Evolutionary conservation across 2,797 vertebrate genomes (phyloP), one percentile per base, ranked within the genome.

Genomic region (Halcyon smyrnensis): DNA sequence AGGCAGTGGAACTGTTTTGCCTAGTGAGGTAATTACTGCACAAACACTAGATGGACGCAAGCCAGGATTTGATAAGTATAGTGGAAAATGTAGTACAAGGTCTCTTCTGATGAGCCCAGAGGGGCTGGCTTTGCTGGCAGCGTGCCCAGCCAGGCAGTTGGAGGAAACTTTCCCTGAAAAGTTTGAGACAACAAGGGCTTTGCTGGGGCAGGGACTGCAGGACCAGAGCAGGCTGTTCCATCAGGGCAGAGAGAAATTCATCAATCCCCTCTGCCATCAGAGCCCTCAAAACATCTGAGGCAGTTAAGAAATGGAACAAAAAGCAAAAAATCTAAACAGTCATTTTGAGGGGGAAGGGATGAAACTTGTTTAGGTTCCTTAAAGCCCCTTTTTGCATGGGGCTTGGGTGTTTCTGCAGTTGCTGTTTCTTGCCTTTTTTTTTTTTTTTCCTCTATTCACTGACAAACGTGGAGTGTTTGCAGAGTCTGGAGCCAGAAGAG

Each of bases 11-110:
- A 84, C 96, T 95, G 95, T 96, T 97, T 96, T 95, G 87, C 95
- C 93, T 96, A 60, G 85, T 97, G 96, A 95, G 87, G 96, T 97
- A 95, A 96, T 97, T 96, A 95, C 93, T 93, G 93, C 96, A 95
- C 95, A 95, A 96, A 97, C 96, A 95, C 78, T 70, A 46, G 39
- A 43, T 95, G 96, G 95, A 88, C 5, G 1, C n/a, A 34, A 82
- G 94, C 96, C 96, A 96, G 95, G 90, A 96, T 95, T 81, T 94
- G 96, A 96, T 96, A 96, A 97, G 87, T 67, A 46, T 96, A 95
- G 96, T 96, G 91, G 94, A 96, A 95, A 97, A 95, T 87, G 93
- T 95, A 95, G 93, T 91, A 89, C 93, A 93, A 96, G 96, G 91
- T 96, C 95, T 90, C 70, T 94, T 76, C 91, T 91, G 94, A 95